phyloP scores from a whole-genome alignment of 2,797 vertebrate genomes.

The Gobio occitaniae region DNA sequence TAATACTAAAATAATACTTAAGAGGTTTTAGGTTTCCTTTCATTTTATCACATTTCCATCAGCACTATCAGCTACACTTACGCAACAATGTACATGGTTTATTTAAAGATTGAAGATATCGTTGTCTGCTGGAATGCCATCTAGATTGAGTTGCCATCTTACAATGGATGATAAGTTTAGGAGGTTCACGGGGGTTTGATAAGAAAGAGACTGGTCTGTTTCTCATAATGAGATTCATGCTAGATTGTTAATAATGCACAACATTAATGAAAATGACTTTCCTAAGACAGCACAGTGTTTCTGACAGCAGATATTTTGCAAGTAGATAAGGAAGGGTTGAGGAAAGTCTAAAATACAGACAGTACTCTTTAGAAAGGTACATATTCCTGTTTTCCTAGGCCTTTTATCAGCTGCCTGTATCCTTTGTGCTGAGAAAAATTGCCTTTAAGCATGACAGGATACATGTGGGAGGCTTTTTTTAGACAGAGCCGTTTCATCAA shows the following conservation, averaged over 20 bases:
- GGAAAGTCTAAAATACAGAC: constrained; percentile 42
- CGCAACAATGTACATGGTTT: neutral
- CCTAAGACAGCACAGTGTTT: neutral
- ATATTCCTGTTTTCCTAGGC: constrained; percentile 38
- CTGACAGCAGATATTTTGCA: constrained; percentile 5
- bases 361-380: constrained; percentile 16
- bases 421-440: constrained; percentile 37
- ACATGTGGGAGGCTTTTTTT: neutral
- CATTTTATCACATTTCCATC: neutral
- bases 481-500: neutral
- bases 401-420: constrained; percentile 43
- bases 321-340: constrained; percentile 30
- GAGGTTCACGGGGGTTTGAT: neutral
- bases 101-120: neutral
- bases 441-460: constrained; percentile 28
- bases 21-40: neutral
- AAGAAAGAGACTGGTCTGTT: constrained; percentile 15
- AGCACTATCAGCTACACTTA: neutral
- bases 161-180: constrained; percentile 9
- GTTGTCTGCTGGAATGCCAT: neutral
- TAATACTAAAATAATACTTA: neutral
- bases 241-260: constrained; percentile 19
- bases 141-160: neutral
- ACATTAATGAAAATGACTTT: constrained; percentile 13
- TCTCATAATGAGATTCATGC: neutral